Evolutionary conservation across 2,797 vertebrate species (phyloP), one percentile per base, ranked within the genome.

Genomic region (Oreonectes daqikongensis): DNA sequence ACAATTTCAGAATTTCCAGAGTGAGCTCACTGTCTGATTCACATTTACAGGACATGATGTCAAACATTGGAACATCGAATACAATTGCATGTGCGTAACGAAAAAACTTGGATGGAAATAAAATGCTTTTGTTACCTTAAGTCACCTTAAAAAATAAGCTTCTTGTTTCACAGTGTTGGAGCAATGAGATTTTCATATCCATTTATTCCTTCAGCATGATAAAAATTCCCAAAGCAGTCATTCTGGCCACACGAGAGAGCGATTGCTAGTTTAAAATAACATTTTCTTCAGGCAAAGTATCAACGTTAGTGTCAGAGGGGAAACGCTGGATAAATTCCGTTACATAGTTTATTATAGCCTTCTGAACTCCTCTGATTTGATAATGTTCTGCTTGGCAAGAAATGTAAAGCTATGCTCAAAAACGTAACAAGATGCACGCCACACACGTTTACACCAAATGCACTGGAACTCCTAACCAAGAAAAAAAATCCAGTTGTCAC

Each of bases 21-120:
- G 61, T 55, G 71, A 59, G 28, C 59, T 57, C 61, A 65, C 38
- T 72, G 72, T 76, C 60, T 61, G 50, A 61, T 72, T 71, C 72
- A 52, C 35, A 68, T 66, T 75, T 68, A 67, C 68, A 40, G 69
- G 61, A 75, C n/a, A 40, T 70, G 59, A 75, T 79, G 77, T 69
- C 50, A 42, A 50, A 55, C 30, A n/a, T 46, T 52, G 66, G 66
- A 74, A 78, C 18, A 32, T 69, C 35, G 32, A 63, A 9, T 35
- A 22, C 3, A 9, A 42, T 20, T 10, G 46, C 17, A 44, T 24
- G 18, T 32, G 55, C 7, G 12, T 52, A 24, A 22, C 2, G 11
- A 28, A 48, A 63, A 55, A 38, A 2, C 12, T 46, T 61, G 42
- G 12, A 61, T 20, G 28, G 1, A 48, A 6, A 11, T 9, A 66